Evolutionary conservation across 30 jellyfish, hydroid and myxozoan genomes (phyloP).

Genomic region (Pseudorhiza aurosa): DNA sequence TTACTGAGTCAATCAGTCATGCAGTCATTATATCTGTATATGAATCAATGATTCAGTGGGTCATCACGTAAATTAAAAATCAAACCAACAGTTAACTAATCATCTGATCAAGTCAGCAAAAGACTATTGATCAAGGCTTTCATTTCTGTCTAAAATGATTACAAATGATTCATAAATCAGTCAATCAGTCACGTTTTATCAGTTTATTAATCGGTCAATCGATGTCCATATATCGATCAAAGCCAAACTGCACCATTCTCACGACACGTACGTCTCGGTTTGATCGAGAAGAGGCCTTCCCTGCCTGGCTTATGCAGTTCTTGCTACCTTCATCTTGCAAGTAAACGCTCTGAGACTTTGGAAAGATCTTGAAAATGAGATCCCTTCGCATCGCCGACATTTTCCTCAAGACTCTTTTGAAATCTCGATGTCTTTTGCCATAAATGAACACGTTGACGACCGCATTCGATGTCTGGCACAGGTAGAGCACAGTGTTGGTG

Average conservation of each 20-base stretch:
- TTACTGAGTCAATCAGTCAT: no score
- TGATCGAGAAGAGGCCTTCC: background rate
- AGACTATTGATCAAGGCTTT: no score
- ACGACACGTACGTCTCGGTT: background rate
- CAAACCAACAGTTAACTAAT: no score
- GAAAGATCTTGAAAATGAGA: background rate
- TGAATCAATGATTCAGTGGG: no score
- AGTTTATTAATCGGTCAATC: background rate
- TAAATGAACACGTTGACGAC: constrained; percentile 77
- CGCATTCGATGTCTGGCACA: constrained; percentile 57
- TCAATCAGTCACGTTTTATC: no score
- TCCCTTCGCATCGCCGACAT: background rate
- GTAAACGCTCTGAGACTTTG: background rate
- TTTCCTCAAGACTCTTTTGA: constrained; percentile 13
- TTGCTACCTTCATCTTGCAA: background rate
- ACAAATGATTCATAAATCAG: no score
- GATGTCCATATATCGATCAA: background rate
- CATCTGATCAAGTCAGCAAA: no score
- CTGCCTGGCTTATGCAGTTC: background rate
- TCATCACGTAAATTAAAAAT: no score
- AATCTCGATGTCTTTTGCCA: constrained; percentile 50
- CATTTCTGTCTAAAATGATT: no score
- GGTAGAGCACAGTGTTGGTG: constrained; percentile 56
- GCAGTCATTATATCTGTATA: no score
- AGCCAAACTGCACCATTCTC: background rate